Conservation (phyloP, 2,797 vertebrate species). For the Astyanax mexicanus region DNA sequence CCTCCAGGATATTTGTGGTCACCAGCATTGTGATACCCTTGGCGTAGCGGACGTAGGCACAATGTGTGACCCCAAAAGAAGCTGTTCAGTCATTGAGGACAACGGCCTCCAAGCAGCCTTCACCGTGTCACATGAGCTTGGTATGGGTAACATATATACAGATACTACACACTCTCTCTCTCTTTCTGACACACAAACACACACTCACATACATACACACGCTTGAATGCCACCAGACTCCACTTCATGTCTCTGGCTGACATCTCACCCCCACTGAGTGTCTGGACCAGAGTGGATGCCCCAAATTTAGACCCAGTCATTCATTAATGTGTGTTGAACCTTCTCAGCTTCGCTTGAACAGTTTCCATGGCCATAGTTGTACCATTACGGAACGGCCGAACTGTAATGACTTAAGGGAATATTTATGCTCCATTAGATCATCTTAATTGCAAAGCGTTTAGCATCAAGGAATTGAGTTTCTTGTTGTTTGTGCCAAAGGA, state of each 20-base stretch:
- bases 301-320: slow-evolving; percentile 54
- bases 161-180: no score
- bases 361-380: slow-evolving; percentile 37
- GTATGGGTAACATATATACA: slow-evolving; percentile 74
- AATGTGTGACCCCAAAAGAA: slow-evolving; percentile 94
- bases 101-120: slow-evolving; percentile 94
- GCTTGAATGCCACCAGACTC: slow-evolving; percentile 33
- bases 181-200: background rate
- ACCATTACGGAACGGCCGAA: slow-evolving; percentile 29
- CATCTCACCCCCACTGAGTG: slow-evolving; percentile 38
- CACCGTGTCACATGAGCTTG: slow-evolving; percentile 94
- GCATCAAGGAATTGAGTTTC: slow-evolving; percentile 21
- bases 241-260: slow-evolving; percentile 34
- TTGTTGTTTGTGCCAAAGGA: slow-evolving; percentile 8
- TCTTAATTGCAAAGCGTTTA: slow-evolving; percentile 37
- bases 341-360: slow-evolving; percentile 44
- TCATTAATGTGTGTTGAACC: slow-evolving; percentile 50
- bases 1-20: slow-evolving; percentile 91
- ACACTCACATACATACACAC: slow-evolving; percentile 8
- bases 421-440: slow-evolving; percentile 46
- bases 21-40: slow-evolving; percentile 90
- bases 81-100: slow-evolving; percentile 95
- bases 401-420: slow-evolving; percentile 31
- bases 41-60: slow-evolving; percentile 93
- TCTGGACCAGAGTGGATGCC: slow-evolving; percentile 49